These are phyloP conservation scores for Himalopsyche tibetana DNA, from an alignment of 2,888 invertebrate genomes.

Conservation along the genomic window DNA sequence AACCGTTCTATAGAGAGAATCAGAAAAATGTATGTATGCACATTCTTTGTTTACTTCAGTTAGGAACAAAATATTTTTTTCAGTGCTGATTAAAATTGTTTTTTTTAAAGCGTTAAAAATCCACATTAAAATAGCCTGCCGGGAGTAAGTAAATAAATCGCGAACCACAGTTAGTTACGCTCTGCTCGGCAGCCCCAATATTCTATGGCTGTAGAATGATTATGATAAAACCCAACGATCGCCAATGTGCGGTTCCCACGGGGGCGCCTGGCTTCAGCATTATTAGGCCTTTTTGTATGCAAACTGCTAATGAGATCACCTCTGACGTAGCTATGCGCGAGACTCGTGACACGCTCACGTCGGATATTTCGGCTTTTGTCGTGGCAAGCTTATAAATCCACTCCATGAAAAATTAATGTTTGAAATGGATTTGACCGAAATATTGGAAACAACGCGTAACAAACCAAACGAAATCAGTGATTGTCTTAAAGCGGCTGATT, in stretches of 20 bases:
- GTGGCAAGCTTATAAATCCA: not conserved
- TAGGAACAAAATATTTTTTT: too few species aligned
- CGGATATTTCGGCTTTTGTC: not conserved
- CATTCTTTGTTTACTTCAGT: too few species aligned
- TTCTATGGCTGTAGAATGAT: constrained; percentile 44
- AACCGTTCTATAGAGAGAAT: too few species aligned
- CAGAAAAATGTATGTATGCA: too few species aligned
- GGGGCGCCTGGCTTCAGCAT: constrained; percentile 47
- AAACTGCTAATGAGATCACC: constrained; percentile 63
- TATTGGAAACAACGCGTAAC: not conserved
- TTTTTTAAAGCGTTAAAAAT: too few species aligned
- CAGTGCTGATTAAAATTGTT: too few species aligned
- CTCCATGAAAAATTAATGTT: not conserved
- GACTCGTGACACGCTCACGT: constrained; percentile 5
- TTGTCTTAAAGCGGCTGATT: too few species aligned
- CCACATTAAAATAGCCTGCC: too few species aligned
- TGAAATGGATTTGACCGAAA: not conserved
- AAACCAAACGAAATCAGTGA: too few species aligned
- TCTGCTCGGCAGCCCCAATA: not conserved
- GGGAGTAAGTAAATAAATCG: not conserved
- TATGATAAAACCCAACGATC: constrained; percentile 61
- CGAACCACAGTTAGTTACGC: not conserved
- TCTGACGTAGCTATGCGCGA: constrained; percentile 15
- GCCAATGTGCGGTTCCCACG: constrained; percentile 58
- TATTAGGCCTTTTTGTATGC: constrained; percentile 60